Evolutionary conservation across 2,113 vertebrate species (phyloP).

Genomic region (Erythrocercus mccallii): DNA sequence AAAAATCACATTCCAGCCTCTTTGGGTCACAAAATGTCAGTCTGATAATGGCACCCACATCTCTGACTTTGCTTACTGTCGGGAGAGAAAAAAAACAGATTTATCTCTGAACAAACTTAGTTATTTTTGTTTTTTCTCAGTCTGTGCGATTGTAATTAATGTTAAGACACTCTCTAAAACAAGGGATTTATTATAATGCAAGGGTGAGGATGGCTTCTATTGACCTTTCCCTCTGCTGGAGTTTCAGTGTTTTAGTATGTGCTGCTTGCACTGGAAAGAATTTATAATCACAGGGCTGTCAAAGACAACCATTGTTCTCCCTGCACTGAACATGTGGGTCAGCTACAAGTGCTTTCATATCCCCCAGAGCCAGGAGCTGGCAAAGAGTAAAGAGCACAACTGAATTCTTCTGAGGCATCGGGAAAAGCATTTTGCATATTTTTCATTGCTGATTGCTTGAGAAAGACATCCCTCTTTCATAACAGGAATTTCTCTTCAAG

Average conservation of each 20-base stretch:
- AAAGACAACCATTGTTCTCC: slow-evolving; percentile 84
- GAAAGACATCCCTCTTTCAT: slow-evolving; percentile 79
- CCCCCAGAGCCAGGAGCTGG: slow-evolving; percentile 77
- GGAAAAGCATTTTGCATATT: slow-evolving; percentile 80
- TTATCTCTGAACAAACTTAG: slow-evolving; percentile 67
- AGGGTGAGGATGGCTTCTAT: slow-evolving; percentile 73
- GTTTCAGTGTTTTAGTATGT: slow-evolving; percentile 81
- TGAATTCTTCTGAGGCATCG: slow-evolving; percentile 79
- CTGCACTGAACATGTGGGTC: slow-evolving; percentile 78
- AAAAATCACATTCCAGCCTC: slow-evolving; percentile 12
- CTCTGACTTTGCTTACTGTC: slow-evolving; percentile 35
- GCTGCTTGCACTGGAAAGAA: slow-evolving; percentile 82
- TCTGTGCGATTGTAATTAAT: slow-evolving; percentile 60
- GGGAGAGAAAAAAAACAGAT: slow-evolving; percentile 16
- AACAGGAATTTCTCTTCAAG: slow-evolving; percentile 76
- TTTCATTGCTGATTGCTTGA: slow-evolving; percentile 74
- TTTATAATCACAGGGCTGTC: slow-evolving; percentile 80
- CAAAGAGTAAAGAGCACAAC: slow-evolving; percentile 70
- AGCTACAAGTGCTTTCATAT: slow-evolving; percentile 78
- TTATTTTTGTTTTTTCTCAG: slow-evolving; percentile 72
- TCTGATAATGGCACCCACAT: slow-evolving; percentile 25
- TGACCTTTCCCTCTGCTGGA: slow-evolving; percentile 80
- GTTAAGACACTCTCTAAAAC: slow-evolving; percentile 68
- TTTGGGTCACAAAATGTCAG: slow-evolving; percentile 14
- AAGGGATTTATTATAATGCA: slow-evolving; percentile 74